These are phyloP conservation scores for Oppia nitens DNA, from an alignment of 1,140 invertebrate species.

Conservation along the genomic window DNA sequence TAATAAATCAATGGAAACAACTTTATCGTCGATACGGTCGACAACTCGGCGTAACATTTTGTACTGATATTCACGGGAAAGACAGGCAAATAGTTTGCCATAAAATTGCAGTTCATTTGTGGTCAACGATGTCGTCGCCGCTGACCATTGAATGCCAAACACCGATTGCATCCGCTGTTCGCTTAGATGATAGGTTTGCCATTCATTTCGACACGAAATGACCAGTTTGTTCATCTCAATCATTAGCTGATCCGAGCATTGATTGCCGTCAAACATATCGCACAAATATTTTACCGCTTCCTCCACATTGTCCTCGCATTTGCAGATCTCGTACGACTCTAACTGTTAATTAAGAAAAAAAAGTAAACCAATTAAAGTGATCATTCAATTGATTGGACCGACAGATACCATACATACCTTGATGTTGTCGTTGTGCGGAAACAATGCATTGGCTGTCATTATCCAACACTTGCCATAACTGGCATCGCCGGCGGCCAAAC, in stretches of 20 bases:
- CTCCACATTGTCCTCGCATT: neutral
- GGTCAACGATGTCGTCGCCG: neutral
- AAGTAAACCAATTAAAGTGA: neutral
- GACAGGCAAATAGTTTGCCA: neutral
- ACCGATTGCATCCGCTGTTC: neutral
- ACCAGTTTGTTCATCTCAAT: neutral
- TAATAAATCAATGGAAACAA: neutral
- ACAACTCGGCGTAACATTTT: neutral
- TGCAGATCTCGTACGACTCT: neutral
- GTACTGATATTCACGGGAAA: neutral
- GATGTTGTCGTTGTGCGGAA: neutral
- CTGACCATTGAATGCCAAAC: neutral
- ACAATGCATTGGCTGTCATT: neutral
- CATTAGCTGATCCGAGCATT: neutral
- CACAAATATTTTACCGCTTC: neutral
- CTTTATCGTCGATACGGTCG: neutral
- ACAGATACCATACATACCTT: too few species aligned
- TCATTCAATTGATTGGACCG: too few species aligned
- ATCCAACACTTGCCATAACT: neutral
- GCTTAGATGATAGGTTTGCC: neutral
- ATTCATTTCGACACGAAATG: neutral
- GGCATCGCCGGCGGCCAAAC: neutral
- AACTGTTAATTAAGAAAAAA: neutral
- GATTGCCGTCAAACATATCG: neutral
- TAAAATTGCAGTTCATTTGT: too few species aligned